A percentile compares a stretch with the other conserved stretches of the same genome.
Conservation (phyloP, 2,888 invertebrate genomes). For the Polydrusus pterygomalis region DNA sequence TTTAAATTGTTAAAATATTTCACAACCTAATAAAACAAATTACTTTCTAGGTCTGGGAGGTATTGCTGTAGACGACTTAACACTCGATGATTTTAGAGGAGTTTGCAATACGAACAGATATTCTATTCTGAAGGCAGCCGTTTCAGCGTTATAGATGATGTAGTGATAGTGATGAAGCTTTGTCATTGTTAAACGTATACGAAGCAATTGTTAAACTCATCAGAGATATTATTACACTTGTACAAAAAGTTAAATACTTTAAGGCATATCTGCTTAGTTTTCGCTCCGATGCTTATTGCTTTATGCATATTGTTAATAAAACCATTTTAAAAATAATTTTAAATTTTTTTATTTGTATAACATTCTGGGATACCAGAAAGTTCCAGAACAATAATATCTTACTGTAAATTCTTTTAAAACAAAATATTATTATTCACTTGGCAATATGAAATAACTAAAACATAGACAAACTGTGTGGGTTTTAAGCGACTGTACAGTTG, state of each 20-base stretch:
- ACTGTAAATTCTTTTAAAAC: too few relatives aligned
- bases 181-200: slow-evolving; percentile 2
- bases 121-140: slow-evolving; percentile 82
- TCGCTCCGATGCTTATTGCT: background rate
- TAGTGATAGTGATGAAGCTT: too few relatives aligned
- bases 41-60: slow-evolving; percentile 78
- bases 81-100: slow-evolving; percentile 86
- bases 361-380: too few relatives aligned
- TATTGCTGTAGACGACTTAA: slow-evolving; percentile 82
- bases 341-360: too few relatives aligned
- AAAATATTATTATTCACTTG: too few relatives aligned
- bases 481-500: background rate
- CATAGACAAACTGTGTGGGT: background rate
- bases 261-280: background rate
- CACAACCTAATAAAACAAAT: too few relatives aligned
- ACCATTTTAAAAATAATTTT: background rate
- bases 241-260: background rate
- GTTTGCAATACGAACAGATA: slow-evolving; percentile 84
- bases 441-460: background rate
- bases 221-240: background rate
- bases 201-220: background rate
- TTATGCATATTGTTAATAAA: background rate
- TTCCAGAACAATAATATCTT: too few relatives aligned
- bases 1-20: too few relatives aligned
- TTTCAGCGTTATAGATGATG: slow-evolving; percentile 59